phyloP scores from a whole-genome alignment of 2,888 invertebrate genomes.

The Clunio marinus region DNA sequence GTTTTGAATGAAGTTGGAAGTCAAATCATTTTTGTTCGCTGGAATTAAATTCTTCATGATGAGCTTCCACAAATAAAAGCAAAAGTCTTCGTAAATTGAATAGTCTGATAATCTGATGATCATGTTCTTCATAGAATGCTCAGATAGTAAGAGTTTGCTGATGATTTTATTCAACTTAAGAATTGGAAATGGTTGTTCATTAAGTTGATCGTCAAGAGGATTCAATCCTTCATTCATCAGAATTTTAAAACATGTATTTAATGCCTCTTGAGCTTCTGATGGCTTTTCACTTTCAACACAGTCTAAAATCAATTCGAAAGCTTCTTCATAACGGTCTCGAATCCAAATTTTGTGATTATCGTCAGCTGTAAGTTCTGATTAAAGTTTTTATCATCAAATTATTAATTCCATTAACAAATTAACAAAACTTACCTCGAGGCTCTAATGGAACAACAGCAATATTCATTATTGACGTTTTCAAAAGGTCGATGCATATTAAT shows the following conservation, averaged over 20 bases:
- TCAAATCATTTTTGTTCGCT: constrained; percentile 46
- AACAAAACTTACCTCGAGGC: constrained; percentile 52
- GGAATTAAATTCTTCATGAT: constrained; percentile 58
- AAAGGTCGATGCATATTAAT: constrained; percentile 64
- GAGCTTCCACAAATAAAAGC: constrained; percentile 66
- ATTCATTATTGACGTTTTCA: constrained; percentile 63
- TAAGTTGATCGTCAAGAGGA: constrained; percentile 55
- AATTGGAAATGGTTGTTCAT: constrained; percentile 58
- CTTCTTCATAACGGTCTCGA: constrained; percentile 64
- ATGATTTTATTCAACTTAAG: constrained; percentile 64
- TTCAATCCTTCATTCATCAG: constrained; percentile 67
- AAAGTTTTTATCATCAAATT: background rate
- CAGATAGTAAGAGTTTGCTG: constrained; percentile 60
- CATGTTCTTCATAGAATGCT: constrained; percentile 58
- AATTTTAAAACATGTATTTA: constrained; percentile 69
- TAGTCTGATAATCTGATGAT: constrained; percentile 71
- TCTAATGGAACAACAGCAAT: constrained; percentile 59
- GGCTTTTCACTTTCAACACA: constrained; percentile 56
- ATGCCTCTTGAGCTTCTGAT: constrained; percentile 58
- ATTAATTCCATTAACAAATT: constrained; percentile 13
- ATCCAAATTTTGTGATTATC: constrained; percentile 66
- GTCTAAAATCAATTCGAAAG: constrained; percentile 57
- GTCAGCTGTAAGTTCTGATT: constrained; percentile 52
- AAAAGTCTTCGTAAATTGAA: constrained; percentile 67
- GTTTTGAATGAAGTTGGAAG: constrained; percentile 58